Percentiles rank a stretch among this genome's conserved stretches.
These are phyloP conservation scores for Hucho hucho DNA, from an alignment of 2,113 vertebrate genomes.

Conservation along the genomic window DNA sequence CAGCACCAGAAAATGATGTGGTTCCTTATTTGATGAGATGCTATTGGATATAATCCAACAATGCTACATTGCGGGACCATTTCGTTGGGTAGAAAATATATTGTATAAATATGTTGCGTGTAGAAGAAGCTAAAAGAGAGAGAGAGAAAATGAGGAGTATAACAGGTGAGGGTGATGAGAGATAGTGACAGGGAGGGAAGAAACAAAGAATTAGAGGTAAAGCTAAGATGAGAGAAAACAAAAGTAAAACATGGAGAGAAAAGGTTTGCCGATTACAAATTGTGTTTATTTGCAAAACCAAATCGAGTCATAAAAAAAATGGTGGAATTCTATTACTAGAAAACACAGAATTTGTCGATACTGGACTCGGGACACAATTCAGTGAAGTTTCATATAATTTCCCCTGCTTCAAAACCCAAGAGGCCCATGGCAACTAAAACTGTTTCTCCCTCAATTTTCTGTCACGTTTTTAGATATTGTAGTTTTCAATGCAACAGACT, in stretches of 20 bases:
- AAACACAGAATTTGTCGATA: neutral
- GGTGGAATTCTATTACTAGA: neutral
- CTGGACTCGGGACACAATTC: neutral
- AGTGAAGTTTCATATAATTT: neutral
- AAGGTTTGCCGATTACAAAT: neutral
- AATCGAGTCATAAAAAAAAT: too few relatives aligned
- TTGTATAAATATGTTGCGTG: too few relatives aligned
- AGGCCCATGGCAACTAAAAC: conserved; percentile 2
- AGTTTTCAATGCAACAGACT: neutral
- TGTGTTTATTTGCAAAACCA: too few relatives aligned
- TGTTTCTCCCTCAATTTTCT: neutral
- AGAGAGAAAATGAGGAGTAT: neutral
- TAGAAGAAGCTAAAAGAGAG: neutral
- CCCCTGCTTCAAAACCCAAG: neutral
- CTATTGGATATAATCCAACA: too few relatives aligned
- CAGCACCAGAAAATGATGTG: neutral
- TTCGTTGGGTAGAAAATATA: too few relatives aligned
- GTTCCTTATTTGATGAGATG: neutral
- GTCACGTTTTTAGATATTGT: conserved; percentile 9
- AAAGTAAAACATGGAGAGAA: neutral
- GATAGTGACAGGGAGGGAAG: neutral
- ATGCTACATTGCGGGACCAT: too few relatives aligned
- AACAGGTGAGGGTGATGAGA: neutral
- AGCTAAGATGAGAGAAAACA: conserved; percentile 3
- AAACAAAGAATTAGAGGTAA: conserved; percentile 6